phyloP scores from a whole-genome alignment of 2,113 vertebrate species.

The Sturnira hondurensis region DNA sequence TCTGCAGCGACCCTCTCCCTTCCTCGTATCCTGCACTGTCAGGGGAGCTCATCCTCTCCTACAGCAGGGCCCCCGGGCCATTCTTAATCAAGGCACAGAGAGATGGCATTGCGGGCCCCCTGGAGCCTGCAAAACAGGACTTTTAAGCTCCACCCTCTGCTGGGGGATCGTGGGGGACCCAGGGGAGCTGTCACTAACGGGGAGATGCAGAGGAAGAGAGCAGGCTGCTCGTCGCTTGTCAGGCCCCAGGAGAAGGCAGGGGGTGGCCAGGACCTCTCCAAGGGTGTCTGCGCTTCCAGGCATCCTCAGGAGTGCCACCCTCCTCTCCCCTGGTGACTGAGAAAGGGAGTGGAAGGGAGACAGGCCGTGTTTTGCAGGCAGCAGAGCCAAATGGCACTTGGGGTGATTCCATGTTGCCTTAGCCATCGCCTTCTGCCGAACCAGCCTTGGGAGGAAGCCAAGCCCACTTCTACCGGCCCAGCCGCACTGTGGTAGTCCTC shows the following conservation, averaged over 20 bases:
- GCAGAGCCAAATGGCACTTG: not conserved
- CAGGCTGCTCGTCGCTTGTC: not conserved
- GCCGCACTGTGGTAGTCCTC: fast-evolving
- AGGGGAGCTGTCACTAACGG: not conserved
- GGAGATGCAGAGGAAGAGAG: not conserved
- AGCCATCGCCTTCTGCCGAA: not conserved
- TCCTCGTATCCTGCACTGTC: not conserved
- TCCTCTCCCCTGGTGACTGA: not conserved
- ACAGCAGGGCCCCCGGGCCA: not conserved
- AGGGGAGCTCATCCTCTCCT: not conserved
- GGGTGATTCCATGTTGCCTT: not conserved
- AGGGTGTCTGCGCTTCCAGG: not conserved
- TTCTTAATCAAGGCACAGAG: conserved; percentile 7
- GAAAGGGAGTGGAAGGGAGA: not conserved
- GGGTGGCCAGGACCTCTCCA: not conserved
- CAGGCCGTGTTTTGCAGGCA: not conserved
- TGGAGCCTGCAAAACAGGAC: not conserved
- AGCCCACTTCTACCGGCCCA: fast-evolving
- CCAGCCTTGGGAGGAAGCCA: not conserved
- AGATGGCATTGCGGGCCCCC: not conserved
- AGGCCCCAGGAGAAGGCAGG: not conserved
- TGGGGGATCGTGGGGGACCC: not conserved
- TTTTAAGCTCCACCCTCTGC: not conserved
- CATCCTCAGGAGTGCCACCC: not conserved
- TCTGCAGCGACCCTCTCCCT: not conserved